phyloP scores from a whole-genome alignment of 53 echinoderm and acorn worm genomes.

The Astropecten irregularis region DNA sequence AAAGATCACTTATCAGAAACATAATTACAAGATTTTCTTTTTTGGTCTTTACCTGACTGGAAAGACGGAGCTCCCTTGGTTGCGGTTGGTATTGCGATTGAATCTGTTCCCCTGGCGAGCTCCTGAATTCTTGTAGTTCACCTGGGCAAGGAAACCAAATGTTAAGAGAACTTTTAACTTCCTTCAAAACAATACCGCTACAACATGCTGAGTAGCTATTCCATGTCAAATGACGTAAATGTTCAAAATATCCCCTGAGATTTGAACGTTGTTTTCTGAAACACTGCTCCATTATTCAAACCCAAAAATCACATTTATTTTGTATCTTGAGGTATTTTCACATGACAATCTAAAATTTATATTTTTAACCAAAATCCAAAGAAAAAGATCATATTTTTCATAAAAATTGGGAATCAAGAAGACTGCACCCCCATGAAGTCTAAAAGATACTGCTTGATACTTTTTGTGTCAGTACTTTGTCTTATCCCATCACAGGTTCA shows the following conservation, averaged over 20 bases:
- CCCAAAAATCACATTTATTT: too few relatives aligned
- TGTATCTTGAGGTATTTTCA: too few relatives aligned
- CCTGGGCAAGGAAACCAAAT: constrained; percentile 46
- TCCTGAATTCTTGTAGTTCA: constrained; percentile 66
- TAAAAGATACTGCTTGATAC: not conserved
- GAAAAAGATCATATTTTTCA: not conserved
- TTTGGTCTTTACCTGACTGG: constrained; percentile 87
- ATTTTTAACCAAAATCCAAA: not conserved
- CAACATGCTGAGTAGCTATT: too few relatives aligned
- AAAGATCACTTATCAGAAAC: too few relatives aligned
- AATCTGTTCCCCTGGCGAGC: constrained; percentile 51
- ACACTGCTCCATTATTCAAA: too few relatives aligned
- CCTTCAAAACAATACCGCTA: too few relatives aligned
- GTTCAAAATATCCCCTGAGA: too few relatives aligned
- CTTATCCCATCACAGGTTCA: not conserved
- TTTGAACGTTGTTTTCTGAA: too few relatives aligned
- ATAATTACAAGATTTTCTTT: too few relatives aligned
- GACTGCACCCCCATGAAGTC: not conserved
- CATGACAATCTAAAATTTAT: not conserved
- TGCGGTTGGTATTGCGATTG: constrained; percentile 45
- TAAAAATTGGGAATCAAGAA: not conserved
- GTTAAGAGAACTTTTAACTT: too few relatives aligned
- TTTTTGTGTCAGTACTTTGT: constrained; percentile 29
- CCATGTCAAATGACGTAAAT: too few relatives aligned
- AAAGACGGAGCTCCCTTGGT: constrained; percentile 53